phyloP scores from a whole-genome alignment of 1,140 invertebrate genomes.

The Periplaneta americana region DNA sequence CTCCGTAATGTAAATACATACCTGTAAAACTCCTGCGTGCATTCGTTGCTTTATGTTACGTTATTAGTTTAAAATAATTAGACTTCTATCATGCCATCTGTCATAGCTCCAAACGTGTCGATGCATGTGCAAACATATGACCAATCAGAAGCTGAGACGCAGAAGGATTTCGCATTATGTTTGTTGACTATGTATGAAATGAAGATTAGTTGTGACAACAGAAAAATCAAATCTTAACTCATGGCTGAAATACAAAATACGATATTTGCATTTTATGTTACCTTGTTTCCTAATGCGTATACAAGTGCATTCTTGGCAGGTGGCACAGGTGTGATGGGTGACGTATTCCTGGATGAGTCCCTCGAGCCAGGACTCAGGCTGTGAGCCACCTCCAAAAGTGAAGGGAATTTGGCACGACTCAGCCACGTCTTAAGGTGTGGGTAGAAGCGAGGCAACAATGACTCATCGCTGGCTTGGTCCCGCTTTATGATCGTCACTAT shows the following conservation, averaged over 20 bases:
- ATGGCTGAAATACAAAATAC: not conserved
- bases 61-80: not conserved
- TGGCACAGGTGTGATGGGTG: not conserved
- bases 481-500: not conserved
- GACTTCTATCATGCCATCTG: not conserved
- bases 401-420: not conserved
- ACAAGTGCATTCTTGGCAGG: not conserved
- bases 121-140: not conserved
- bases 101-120: not conserved
- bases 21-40: too few relatives aligned
- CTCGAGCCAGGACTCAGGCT: not conserved
- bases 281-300: not conserved
- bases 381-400: not conserved
- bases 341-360: not conserved
- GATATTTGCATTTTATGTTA: too few relatives aligned
- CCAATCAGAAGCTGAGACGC: not conserved
- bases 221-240: not conserved
- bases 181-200: not conserved
- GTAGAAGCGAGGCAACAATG: not conserved
- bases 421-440: slow-evolving; percentile 5
- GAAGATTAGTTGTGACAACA: not conserved
- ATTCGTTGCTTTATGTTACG: too few relatives aligned
- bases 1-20: too few relatives aligned
- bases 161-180: too few relatives aligned
- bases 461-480: not conserved